These are phyloP conservation scores for Petromus typicus DNA, from an alignment of 2,113 vertebrate genomes.

Conservation along the genomic window DNA sequence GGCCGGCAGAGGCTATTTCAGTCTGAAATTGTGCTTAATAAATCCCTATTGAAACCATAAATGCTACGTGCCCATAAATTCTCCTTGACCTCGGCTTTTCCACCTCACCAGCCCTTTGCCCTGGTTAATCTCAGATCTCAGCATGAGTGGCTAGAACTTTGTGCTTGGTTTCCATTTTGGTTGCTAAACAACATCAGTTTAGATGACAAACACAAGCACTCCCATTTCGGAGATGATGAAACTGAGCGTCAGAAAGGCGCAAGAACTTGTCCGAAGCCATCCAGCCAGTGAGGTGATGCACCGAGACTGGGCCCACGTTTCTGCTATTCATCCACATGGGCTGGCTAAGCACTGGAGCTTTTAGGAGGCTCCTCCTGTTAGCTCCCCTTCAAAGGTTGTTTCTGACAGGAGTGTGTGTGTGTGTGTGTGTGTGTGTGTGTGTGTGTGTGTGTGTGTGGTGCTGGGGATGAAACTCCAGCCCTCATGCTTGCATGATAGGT, in stretches of 20 bases:
- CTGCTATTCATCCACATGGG: background rate
- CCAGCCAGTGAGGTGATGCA: background rate
- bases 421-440: too few species aligned
- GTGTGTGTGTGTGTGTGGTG: too few species aligned
- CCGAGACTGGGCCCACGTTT: background rate
- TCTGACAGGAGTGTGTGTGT: too few species aligned
- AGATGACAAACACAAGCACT: background rate
- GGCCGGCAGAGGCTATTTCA: slow-evolving; percentile 6
- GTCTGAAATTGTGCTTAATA: slow-evolving; percentile 73
- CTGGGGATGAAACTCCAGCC: too few species aligned
- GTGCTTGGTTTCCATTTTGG: slow-evolving; percentile 33
- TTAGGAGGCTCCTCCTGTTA: background rate
- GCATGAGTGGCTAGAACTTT: background rate
- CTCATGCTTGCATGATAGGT: too few species aligned
- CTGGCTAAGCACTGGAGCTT: background rate
- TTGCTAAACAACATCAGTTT: slow-evolving; percentile 38
- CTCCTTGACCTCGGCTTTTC: slow-evolving; percentile 76
- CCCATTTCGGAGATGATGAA: background rate
- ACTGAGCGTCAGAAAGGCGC: background rate
- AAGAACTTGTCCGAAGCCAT: too few species aligned
- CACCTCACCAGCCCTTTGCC: slow-evolving; percentile 81
- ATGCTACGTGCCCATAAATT: slow-evolving; percentile 84
- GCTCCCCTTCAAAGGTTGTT: background rate
- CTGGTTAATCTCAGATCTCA: slow-evolving; percentile 84
- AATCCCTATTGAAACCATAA: slow-evolving; percentile 81